phyloP scores from a whole-genome alignment of 2,888 invertebrate species.

The Drosophila subquinaria region DNA sequence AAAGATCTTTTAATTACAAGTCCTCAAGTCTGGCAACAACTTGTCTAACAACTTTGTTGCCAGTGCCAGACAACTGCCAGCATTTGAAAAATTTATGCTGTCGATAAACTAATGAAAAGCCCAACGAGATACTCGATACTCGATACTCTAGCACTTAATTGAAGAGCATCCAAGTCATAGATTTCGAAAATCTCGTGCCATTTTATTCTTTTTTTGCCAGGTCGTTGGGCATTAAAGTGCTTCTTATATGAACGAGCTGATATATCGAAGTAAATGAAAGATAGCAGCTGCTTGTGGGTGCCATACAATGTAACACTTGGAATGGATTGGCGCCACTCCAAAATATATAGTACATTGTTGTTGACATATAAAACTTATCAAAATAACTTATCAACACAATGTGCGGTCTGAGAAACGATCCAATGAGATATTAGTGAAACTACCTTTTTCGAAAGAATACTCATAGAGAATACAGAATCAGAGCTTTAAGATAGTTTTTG shows the following conservation, averaged over 20 bases:
- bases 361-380: slow-evolving; percentile 42
- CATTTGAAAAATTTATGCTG: slow-evolving; percentile 72
- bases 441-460: too few species aligned
- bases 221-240: slow-evolving; percentile 23
- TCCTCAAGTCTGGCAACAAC: slow-evolving; percentile 41
- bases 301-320: slow-evolving; percentile 45
- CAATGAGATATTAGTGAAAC: too few species aligned
- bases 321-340: slow-evolving; percentile 8
- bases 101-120: slow-evolving; percentile 80
- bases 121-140: slow-evolving; percentile 49
- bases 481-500: neutral
- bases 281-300: slow-evolving; percentile 38
- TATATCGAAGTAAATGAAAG: slow-evolving; percentile 31
- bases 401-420: neutral
- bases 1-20: slow-evolving; percentile 67
- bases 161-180: slow-evolving; percentile 61
- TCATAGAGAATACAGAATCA: neutral
- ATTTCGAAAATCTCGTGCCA: slow-evolving; percentile 36
- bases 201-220: slow-evolving; percentile 13
- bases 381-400: neutral
- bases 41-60: slow-evolving; percentile 57
- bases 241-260: slow-evolving; percentile 9
- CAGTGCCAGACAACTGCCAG: slow-evolving; percentile 37
- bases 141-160: slow-evolving; percentile 62
- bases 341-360: slow-evolving; percentile 23